phyloP scores from a whole-genome alignment of 2,113 vertebrate genomes.

The Monopterus albus region DNA sequence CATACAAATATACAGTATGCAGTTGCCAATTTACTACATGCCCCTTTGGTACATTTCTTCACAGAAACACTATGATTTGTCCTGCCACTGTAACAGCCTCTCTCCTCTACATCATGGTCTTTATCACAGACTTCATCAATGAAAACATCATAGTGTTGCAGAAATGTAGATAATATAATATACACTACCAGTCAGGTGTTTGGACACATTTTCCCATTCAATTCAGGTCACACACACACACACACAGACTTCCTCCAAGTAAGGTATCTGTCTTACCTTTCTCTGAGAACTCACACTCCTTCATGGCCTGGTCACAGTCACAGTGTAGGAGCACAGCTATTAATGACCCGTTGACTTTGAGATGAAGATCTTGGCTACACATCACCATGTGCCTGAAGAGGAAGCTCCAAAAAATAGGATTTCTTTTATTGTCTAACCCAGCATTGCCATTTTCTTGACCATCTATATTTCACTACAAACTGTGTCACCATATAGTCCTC shows the following conservation, averaged over 20 bases:
- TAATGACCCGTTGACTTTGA: constrained; percentile 46
- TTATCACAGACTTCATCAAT: not conserved
- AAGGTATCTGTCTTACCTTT: constrained; percentile 63
- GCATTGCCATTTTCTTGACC: not conserved
- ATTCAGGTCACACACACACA: constrained; percentile 10
- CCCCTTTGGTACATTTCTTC: too few species aligned
- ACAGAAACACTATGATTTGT: not conserved
- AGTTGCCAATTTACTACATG: too few species aligned
- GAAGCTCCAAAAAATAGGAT: not conserved
- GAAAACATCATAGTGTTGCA: not conserved
- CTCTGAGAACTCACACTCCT: constrained; percentile 55
- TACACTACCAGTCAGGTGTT: too few species aligned
- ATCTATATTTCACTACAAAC: not conserved
- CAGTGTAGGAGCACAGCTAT: constrained; percentile 17
- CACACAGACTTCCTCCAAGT: not conserved
- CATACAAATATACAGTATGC: not conserved
- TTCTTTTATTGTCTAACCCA: not conserved
- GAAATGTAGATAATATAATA: not conserved
- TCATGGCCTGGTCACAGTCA: constrained; percentile 50
- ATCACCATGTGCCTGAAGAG: constrained; percentile 59
- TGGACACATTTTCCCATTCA: too few species aligned
- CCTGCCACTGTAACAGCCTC: not conserved
- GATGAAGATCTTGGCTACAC: constrained; percentile 23
- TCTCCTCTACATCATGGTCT: not conserved
- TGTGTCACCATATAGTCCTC: not conserved